Conservation (phyloP, 2,888 invertebrate genomes). For the Orthonychiurus folsomi region DNA sequence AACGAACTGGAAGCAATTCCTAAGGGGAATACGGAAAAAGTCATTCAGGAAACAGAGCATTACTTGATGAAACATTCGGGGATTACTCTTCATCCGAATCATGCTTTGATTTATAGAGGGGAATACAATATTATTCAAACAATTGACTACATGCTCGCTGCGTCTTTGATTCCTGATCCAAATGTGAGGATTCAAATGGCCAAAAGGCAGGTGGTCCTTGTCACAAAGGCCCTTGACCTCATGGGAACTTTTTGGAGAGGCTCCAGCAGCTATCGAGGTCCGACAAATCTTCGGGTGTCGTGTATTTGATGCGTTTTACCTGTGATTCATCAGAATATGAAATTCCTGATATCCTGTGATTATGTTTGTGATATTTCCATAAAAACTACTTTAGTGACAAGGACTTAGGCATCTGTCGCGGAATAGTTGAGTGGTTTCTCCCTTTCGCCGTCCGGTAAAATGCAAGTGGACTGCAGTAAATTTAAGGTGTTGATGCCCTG, state of each 20-base stretch:
- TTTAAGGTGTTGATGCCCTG: too few species aligned
- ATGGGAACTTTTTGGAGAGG: neutral
- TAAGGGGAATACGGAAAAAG: neutral
- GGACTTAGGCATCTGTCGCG: too few species aligned
- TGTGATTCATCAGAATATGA: too few species aligned
- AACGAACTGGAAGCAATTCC: neutral
- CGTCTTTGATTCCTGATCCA: neutral
- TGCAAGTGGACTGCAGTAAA: too few species aligned
- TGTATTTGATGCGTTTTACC: too few species aligned
- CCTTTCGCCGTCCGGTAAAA: too few species aligned
- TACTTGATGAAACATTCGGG: neutral
- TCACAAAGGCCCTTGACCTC: neutral
- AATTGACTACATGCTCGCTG: constrained; percentile 25
- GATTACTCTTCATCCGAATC: constrained; percentile 16
- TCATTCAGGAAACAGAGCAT: neutral
- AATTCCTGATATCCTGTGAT: too few species aligned
- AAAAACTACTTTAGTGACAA: too few species aligned
- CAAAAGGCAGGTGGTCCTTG: neutral
- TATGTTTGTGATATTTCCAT: too few species aligned
- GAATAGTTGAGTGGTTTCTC: too few species aligned
- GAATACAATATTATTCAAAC: constrained; percentile 32
- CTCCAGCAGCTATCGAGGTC: neutral
- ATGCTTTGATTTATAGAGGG: constrained; percentile 27
- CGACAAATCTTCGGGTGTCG: too few species aligned
- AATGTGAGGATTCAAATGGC: neutral